Evolutionary conservation across 37 sponge, comb jelly and placozoan genomes (phyloP).

Genomic region (Crambe crambe): DNA sequence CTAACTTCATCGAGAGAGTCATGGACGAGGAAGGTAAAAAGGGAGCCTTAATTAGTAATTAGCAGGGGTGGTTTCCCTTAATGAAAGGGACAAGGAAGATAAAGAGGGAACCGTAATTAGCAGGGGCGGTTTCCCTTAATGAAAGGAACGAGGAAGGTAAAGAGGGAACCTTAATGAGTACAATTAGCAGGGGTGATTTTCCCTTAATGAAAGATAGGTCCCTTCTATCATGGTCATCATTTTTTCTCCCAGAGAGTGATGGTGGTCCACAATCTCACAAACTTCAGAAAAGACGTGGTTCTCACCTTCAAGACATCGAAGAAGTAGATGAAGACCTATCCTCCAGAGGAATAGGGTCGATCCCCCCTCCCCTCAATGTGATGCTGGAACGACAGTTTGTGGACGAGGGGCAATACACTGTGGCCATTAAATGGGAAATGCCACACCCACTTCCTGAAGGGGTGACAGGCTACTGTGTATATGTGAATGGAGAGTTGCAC

Average conservation of each 20-base stretch:
- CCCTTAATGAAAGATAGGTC: neutral
- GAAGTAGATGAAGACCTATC: constrained; percentile 24
- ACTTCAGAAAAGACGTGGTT: neutral
- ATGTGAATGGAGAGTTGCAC: constrained; percentile 34
- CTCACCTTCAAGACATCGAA: constrained; percentile 36
- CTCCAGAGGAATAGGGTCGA: neutral
- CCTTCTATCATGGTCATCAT: too few relatives aligned
- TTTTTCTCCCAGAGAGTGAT: constrained; percentile 8
- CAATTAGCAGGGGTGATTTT: too few relatives aligned
- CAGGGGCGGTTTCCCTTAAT: neutral
- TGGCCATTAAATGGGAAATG: constrained; percentile 43
- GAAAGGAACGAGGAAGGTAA: neutral
- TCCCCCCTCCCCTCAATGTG: constrained; percentile 38
- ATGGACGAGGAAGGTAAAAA: constrained; percentile 34
- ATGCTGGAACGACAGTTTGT: constrained; percentile 43
- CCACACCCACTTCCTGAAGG: constrained; percentile 11
- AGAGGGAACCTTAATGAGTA: neutral
- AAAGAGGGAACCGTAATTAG: neutral
- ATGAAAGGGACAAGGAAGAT: neutral
- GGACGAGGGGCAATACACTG: constrained; percentile 29
- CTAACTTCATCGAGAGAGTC: constrained; percentile 68
- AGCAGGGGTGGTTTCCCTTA: neutral
- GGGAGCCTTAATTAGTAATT: too few relatives aligned
- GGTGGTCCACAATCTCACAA: neutral
- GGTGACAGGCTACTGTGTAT: constrained; percentile 38